phyloP scores from a whole-genome alignment of 2,797 vertebrate species.

The Sylvilagus floridanus region DNA sequence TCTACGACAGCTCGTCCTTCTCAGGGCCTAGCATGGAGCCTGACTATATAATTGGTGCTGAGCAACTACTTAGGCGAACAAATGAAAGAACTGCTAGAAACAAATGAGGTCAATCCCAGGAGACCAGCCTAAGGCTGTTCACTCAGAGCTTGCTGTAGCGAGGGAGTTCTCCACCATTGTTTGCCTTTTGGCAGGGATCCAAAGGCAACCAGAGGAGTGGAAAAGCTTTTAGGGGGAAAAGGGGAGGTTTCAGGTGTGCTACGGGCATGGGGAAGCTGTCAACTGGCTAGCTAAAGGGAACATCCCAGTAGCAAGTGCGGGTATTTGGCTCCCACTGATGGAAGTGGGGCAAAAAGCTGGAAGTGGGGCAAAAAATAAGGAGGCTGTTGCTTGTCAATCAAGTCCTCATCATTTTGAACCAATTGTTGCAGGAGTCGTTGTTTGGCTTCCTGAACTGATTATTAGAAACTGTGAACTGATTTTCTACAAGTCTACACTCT shows the following conservation, averaged over 20 bases:
- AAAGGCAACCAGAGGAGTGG: neutral
- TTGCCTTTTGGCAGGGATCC: neutral
- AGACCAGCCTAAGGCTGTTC: neutral
- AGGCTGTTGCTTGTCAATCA: constrained; percentile 20
- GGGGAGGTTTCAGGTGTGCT: neutral
- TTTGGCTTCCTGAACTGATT: constrained; percentile 1
- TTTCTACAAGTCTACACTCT: neutral
- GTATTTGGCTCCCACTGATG: neutral
- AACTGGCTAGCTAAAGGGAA: neutral
- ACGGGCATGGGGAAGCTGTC: neutral
- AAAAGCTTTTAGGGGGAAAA: neutral
- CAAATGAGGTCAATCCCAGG: neutral
- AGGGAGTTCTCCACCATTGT: neutral
- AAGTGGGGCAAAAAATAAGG: neutral
- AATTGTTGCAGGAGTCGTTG: neutral
- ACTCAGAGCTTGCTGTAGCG: neutral
- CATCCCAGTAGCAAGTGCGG: neutral
- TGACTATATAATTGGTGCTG: neutral
- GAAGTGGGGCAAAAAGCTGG: neutral
- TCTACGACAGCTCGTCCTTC: neutral
- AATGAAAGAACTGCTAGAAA: neutral
- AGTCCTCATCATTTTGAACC: neutral
- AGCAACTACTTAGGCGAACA: neutral
- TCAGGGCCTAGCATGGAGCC: neutral
- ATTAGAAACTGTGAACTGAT: neutral